Conservation (phyloP, 1,140 invertebrate genomes). For the Orchesella cincta region DNA sequence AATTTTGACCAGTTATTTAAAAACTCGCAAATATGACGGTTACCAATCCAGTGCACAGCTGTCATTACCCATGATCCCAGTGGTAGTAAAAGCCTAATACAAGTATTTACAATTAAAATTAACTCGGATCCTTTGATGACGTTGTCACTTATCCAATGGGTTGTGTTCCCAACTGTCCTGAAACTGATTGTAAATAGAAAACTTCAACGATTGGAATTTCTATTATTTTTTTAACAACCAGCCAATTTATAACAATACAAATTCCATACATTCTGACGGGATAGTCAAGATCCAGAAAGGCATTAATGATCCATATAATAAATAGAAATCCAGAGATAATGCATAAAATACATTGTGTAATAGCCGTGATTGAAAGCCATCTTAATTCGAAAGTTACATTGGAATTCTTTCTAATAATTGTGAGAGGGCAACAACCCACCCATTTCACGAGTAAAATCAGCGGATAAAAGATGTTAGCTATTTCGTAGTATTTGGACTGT, state of each 20-base stretch:
- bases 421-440: not conserved
- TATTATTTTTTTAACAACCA: not conserved
- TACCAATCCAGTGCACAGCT: not conserved
- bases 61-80: not conserved
- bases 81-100: not conserved
- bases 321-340: not conserved
- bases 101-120: not conserved
- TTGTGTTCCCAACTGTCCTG: not conserved
- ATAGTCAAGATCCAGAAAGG: not conserved
- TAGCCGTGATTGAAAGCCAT: not conserved
- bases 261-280: not conserved
- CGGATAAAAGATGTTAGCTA: no score
- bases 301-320: not conserved
- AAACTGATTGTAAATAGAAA: not conserved
- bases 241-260: not conserved
- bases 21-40: not conserved
- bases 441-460: no score
- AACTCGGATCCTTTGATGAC: not conserved
- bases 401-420: not conserved
- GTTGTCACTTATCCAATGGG: not conserved
- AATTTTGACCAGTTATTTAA: not conserved
- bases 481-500: no score
- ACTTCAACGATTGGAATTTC: not conserved
- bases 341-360: not conserved
- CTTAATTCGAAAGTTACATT: not conserved